Base-by-base conservation (phyloP, 2,113 vertebrate genomes). In the Pogonocichla stellata region DNA sequence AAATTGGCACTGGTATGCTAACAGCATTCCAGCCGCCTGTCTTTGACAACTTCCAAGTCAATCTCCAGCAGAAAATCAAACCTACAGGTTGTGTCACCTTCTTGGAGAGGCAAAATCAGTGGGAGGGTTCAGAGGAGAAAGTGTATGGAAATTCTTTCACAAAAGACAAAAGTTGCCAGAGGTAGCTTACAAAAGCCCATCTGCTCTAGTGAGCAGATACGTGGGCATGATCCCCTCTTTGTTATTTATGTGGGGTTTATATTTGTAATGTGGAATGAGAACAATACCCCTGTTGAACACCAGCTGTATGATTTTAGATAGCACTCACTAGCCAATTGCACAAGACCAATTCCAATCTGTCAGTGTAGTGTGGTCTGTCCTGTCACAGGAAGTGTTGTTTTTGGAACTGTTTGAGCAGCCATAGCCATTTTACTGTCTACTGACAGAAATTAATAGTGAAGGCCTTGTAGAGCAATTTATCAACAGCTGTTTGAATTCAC, bases 371-470 rank as follows among this genome's bases (percentile, higher is more conserved):
- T 98, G 97, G 97, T 97, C 97, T 98, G 97, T 97, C 96, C 97
- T 98, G 92, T 93, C 93, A 93, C 97, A 98, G 97, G 93, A 98
- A 97, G 92, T 99, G 98, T 98, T 99, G 97, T 98, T 99, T 98
- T 99, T 99, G 99, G 98, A 99, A 98, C 57, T 92, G 94, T 95
- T 90, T 93, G 96, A 96, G 91, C 96, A 97, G 97, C 96, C 97
- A 97, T 94, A 97, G 98, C 98, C 97, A 97, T 98, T 99, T 98
- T 98, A 97, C 97, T 98, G 97, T 98, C 96, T 98, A 98, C 96
- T 97, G 98, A 98, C 97, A 98, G 97, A 99, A 98, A 98, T 98
- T 97, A 98, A 98, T 97, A 96, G 93, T 98, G 97, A 98, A 98
- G 95, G 95, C 97, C 97, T 98, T 91, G 74, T 88, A 97, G 94